Percentiles rank a stretch among this genome's conserved stretches.
Conservation (phyloP, 2,113 vertebrate species). For the Pao palembangensis region DNA sequence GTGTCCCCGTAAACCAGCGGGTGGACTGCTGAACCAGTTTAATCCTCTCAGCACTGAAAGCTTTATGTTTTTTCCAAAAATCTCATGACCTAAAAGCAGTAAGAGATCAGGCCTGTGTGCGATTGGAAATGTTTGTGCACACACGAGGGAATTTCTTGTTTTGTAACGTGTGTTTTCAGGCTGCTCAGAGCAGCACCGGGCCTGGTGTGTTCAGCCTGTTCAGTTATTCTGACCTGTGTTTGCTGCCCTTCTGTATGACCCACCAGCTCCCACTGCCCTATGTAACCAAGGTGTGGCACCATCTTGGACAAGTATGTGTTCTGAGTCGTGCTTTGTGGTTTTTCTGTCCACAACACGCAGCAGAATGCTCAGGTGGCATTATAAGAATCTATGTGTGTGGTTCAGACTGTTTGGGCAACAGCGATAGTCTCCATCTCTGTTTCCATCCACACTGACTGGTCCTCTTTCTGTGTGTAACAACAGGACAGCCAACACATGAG, state of each 20-base stretch:
- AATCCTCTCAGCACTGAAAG: conserved; percentile 52
- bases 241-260: not conserved
- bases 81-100: conserved; percentile 52
- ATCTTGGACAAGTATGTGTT: too few relatives aligned
- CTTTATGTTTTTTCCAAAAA: conserved; percentile 52
- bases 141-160: conserved; percentile 33
- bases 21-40: conserved; percentile 17
- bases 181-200: too few relatives aligned
- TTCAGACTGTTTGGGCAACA: conserved; percentile 51
- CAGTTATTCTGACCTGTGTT: not conserved
- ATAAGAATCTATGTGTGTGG: not conserved
- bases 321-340: not conserved
- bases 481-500: conserved; percentile 37
- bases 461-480: conserved; percentile 8
- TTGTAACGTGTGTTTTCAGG: conserved; percentile 14
- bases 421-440: conserved; percentile 45
- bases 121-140: conserved; percentile 40
- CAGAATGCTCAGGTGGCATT: not conserved
- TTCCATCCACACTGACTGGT: conserved; percentile 26
- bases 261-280: not conserved
- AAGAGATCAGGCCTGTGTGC: conserved; percentile 20
- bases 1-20: conserved; percentile 4
- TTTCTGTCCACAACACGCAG: not conserved
- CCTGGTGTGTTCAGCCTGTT: too few relatives aligned
- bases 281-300: not conserved